Evolutionary conservation across 2,113 vertebrate genomes (phyloP).

Genomic region (Chlamydotis undulata): DNA sequence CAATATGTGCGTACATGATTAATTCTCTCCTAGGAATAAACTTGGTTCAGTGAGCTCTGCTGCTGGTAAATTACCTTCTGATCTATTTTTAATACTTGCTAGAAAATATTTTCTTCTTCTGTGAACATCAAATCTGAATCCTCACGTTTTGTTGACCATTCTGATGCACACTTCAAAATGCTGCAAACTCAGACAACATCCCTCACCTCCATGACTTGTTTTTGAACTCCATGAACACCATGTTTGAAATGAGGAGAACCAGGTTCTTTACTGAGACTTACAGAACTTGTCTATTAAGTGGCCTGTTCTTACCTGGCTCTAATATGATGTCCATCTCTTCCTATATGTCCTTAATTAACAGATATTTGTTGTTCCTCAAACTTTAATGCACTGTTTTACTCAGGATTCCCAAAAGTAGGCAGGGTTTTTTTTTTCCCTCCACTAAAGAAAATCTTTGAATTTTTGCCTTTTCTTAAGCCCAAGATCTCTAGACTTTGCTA

Average conservation of each 20-base stretch:
- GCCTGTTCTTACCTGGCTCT: slow-evolving; percentile 4
- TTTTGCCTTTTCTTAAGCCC: not conserved
- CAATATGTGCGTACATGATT: slow-evolving; percentile 17
- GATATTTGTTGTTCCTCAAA: not conserved
- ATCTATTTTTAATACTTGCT: slow-evolving; percentile 6
- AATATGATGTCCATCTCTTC: slow-evolving; percentile 9
- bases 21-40: slow-evolving; percentile 38
- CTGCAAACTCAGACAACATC: not conserved
- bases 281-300: slow-evolving; percentile 5
- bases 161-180: not conserved
- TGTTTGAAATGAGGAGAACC: not conserved
- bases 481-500: not conserved
- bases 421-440: not conserved
- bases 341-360: not conserved
- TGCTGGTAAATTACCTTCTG: slow-evolving; percentile 49
- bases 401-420: not conserved
- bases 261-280: not conserved
- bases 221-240: not conserved
- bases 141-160: not conserved
- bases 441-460: not conserved
- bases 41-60: not conserved
- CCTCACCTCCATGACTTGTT: not conserved
- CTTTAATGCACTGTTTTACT: not conserved
- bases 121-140: slow-evolving; percentile 4
- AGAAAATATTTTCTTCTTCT: slow-evolving; percentile 41